phyloP scores from a whole-genome alignment of 2,888 invertebrate species.

The Saturnia japonica region DNA sequence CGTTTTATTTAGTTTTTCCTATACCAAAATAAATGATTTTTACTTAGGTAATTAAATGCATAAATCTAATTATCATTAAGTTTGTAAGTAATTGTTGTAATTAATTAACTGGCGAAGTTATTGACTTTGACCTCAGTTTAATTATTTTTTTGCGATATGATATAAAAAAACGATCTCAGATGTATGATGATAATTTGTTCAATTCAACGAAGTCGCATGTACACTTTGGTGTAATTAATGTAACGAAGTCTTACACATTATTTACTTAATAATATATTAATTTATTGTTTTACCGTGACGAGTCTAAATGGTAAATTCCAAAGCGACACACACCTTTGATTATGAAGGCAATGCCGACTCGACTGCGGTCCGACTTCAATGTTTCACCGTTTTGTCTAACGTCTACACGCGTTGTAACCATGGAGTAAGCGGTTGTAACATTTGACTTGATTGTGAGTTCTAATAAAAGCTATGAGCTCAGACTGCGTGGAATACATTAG shows the following conservation, averaged over 20 bases:
- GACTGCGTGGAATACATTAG: conserved; percentile 78
- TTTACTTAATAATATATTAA: conserved; percentile 16
- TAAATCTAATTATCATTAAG: too few relatives aligned
- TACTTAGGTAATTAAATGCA: too few relatives aligned
- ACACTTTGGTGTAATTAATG: not conserved
- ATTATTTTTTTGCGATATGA: not conserved
- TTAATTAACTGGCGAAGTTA: not conserved
- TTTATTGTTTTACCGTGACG: conserved; percentile 17
- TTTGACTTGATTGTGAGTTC: conserved; percentile 69
- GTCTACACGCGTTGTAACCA: conserved; percentile 38
- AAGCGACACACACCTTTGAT: conserved; percentile 71
- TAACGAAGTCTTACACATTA: not conserved
- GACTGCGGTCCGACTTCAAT: conserved; percentile 40
- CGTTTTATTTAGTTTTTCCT: too few relatives aligned
- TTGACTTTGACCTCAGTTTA: not conserved
- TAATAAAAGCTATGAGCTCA: conserved; percentile 79
- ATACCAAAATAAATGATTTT: too few relatives aligned
- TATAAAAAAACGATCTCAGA: not conserved
- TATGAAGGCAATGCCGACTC: conserved; percentile 64
- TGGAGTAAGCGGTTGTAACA: conserved; percentile 42
- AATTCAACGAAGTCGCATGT: not conserved
- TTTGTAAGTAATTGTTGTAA: not conserved
- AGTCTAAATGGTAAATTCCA: conserved; percentile 50
- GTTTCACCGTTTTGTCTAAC: conserved; percentile 53
- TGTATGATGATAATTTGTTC: not conserved